These are phyloP conservation scores for Labeo catla DNA, from an alignment of 2,113 vertebrate genomes.

Conservation along the genomic window DNA sequence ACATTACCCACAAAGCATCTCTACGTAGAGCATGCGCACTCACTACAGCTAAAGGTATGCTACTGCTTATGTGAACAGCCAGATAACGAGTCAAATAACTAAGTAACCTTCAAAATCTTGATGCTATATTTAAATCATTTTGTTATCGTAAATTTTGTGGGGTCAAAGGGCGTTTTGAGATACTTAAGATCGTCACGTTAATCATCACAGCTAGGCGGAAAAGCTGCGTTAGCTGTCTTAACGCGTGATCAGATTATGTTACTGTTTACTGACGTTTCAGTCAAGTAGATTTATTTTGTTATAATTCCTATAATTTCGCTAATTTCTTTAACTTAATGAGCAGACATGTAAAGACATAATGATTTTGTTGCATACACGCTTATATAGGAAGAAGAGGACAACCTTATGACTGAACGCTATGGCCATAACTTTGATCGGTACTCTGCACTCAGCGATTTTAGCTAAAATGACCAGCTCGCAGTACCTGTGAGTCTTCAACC, in stretches of 20 bases:
- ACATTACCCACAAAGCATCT: constrained; percentile 30
- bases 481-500: constrained; percentile 71
- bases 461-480: constrained; percentile 46
- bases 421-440: background rate
- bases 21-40: background rate
- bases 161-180: background rate
- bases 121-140: background rate
- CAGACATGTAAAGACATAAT: background rate
- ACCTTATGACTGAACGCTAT: background rate
- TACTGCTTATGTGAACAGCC: background rate
- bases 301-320: background rate
- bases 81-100: background rate
- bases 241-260: background rate
- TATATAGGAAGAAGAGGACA: background rate
- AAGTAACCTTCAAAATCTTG: background rate
- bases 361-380: background rate
- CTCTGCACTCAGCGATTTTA: constrained; percentile 21
- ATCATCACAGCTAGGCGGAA: background rate
- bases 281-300: background rate
- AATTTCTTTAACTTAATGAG: background rate
- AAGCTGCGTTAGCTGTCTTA: background rate
- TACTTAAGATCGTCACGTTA: background rate
- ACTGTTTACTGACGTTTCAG: background rate
- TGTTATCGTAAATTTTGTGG: background rate
- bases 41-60: constrained; percentile 19